Evolutionary conservation across 2,888 invertebrate species (phyloP).

Genomic region (Odontothrips loti): DNA sequence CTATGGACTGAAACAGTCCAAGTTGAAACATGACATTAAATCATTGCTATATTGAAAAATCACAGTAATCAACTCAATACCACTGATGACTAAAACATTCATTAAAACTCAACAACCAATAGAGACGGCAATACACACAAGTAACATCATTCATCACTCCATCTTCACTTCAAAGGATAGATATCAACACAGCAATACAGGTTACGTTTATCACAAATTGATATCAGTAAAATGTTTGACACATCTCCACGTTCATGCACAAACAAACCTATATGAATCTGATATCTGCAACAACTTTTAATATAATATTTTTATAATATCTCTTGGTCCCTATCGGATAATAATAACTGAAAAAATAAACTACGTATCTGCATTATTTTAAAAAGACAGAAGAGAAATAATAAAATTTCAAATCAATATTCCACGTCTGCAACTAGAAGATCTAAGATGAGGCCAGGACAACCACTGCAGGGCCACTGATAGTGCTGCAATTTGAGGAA

Average conservation of each 20-base stretch:
- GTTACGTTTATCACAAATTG: conserved; percentile 10
- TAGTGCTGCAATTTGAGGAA: not conserved
- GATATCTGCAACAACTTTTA: not conserved
- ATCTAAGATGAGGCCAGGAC: not conserved
- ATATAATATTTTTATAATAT: not conserved
- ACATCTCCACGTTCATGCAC: not conserved
- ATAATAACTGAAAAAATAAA: not conserved
- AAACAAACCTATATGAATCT: not conserved
- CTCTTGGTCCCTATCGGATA: conserved; percentile 12
- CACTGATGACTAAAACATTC: not conserved
- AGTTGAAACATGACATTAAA: no score
- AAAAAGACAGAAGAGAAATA: not conserved
- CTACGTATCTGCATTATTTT: not conserved
- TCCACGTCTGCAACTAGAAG: not conserved
- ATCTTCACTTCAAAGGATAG: not conserved
- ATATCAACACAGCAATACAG: not conserved
- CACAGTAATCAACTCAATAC: not conserved
- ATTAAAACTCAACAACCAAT: not conserved
- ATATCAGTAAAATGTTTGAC: not conserved
- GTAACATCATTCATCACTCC: not conserved
- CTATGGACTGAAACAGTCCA: not conserved
- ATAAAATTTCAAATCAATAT: not conserved
- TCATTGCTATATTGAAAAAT: not conserved
- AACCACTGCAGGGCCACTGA: not conserved
- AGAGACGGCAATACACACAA: not conserved